Evolutionary conservation across 2,113 vertebrate species (phyloP), one percentile per base, ranked within the genome.

Genomic region (Asarcornis scutulata): DNA sequence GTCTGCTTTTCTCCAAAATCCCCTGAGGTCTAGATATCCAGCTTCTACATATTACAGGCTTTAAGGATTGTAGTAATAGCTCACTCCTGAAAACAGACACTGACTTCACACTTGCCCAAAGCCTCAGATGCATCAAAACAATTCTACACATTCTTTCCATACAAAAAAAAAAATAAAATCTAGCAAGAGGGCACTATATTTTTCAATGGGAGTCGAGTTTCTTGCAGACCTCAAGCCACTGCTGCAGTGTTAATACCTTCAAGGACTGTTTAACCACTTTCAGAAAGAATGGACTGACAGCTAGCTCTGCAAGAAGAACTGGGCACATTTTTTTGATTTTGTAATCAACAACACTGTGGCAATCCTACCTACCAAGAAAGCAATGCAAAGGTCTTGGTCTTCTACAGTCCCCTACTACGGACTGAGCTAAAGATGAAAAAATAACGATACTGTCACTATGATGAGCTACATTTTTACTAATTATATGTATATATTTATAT

Each of bases 301-400:
- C 6, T 12, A 17, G 40, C 46, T 64, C 23, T 21, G 20, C 5
- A 40, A 81, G 84, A 90, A 27, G 40, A 93, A 74, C 76, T 32
- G 11, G 60, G 32, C 38, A n/a, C 3, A 3, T 12, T 22, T 25
- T 50, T 22, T 25, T 23, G 21, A 23, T 77, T 94, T 58, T 75
- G 34, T 22, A 64, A 82, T 16, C 56, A 83, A 58, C 50, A 34
- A 34, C 48, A 44, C 34, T 63, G 44, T 9, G 58, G 16, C 53
- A 84, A 95, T 29, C 95, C 77, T 85, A 55, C 82, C 71, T 66
- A 48, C 52, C 20, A 66, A 76, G 42, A 73, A 82, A 84, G 58
- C 29, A 83, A 64, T 2, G 26, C 9, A 29, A 56, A 80, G 18
- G 67, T 13, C 26, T 50, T 20, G 0, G 23, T 46, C 83, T 64